Percentiles rank a stretch among this genome's conserved stretches.
These are phyloP conservation scores for Aphidius gifuensis DNA, from an alignment of 1,140 invertebrate genomes.

Conservation along the genomic window DNA sequence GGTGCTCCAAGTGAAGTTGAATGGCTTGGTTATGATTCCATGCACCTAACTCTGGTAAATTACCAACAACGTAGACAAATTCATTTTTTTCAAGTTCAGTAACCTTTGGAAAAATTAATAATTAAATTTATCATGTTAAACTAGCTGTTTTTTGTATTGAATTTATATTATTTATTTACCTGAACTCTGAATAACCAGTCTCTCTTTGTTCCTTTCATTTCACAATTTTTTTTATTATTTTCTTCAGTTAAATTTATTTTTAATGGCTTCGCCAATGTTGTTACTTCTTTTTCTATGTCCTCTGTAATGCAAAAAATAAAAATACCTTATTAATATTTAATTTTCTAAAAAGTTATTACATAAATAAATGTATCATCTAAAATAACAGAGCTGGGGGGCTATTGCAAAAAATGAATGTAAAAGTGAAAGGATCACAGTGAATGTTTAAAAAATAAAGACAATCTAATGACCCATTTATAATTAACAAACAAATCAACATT, in stretches of 20 bases:
- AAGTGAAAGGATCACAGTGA: too few relatives aligned
- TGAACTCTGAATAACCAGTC: slow-evolving; percentile 53
- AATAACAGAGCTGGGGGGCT: too few relatives aligned
- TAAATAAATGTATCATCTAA: too few relatives aligned
- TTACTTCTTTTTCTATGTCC: slow-evolving; percentile 17
- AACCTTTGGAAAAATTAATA: slow-evolving; percentile 33
- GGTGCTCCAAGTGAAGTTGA: slow-evolving; percentile 44
- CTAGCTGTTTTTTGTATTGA: too few relatives aligned
- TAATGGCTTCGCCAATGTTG: slow-evolving; percentile 23
- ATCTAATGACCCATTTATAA: too few relatives aligned
- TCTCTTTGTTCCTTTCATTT: slow-evolving; percentile 48
- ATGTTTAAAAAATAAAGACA: too few relatives aligned
- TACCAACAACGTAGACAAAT: slow-evolving; percentile 50
- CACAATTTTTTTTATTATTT: slow-evolving; percentile 26
- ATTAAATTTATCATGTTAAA: slow-evolving; percentile 12
- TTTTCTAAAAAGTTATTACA: slow-evolving; percentile 1
- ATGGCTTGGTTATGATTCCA: slow-evolving; percentile 54
- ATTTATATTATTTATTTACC: slow-evolving; percentile 31
- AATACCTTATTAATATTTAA: slow-evolving; percentile 37
- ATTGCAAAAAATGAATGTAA: too few relatives aligned
- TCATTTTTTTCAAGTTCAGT: slow-evolving; percentile 49
- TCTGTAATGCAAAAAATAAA: slow-evolving; percentile 38
- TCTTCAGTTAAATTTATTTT: slow-evolving; percentile 27
- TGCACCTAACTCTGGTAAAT: slow-evolving; percentile 50
- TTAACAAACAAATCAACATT: too few relatives aligned